Evolutionary conservation across 2,113 vertebrate species (phyloP).

Genomic region (Macaca fascicularis): DNA sequence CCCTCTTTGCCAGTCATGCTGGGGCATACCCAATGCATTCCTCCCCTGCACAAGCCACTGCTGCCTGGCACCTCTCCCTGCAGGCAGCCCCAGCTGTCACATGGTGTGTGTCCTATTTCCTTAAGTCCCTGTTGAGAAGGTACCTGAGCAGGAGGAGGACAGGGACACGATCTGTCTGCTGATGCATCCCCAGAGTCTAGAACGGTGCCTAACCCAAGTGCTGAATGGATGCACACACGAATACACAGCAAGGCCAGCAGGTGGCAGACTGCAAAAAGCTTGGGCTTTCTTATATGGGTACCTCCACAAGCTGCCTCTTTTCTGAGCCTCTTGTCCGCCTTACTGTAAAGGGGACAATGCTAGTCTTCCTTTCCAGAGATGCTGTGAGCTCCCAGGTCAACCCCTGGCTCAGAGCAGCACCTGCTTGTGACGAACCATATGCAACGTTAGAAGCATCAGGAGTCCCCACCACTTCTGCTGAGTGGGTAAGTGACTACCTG

Average conservation of each 20-base stretch:
- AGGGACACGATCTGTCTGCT: fast-evolving
- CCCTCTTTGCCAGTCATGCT: no score
- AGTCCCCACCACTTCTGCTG: not conserved
- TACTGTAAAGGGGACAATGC: not conserved
- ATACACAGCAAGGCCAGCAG: fast-evolving
- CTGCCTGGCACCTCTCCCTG: not conserved
- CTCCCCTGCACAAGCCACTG: not conserved
- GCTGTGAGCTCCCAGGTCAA: not conserved
- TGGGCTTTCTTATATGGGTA: fast-evolving
- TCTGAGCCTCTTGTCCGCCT: not conserved
- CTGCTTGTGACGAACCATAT: fast-evolving
- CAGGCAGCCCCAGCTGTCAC: not conserved
- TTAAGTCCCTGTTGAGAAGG: not conserved
- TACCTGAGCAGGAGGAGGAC: not conserved
- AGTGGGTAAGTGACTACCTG: not conserved
- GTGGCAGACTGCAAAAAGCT: not conserved
- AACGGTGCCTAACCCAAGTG: not conserved
- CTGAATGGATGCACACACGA: fast-evolving
- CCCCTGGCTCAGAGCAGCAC: not conserved
- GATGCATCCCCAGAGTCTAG: not conserved
- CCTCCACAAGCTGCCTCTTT: fast-evolving
- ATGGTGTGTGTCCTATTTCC: not conserved
- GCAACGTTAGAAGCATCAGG: not conserved
- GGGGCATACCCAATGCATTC: fast-evolving
- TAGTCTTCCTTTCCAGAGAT: not conserved